These are phyloP conservation scores for Eupithecia dodoneata DNA, from an alignment of 2,888 invertebrate species.

Conservation along the genomic window DNA sequence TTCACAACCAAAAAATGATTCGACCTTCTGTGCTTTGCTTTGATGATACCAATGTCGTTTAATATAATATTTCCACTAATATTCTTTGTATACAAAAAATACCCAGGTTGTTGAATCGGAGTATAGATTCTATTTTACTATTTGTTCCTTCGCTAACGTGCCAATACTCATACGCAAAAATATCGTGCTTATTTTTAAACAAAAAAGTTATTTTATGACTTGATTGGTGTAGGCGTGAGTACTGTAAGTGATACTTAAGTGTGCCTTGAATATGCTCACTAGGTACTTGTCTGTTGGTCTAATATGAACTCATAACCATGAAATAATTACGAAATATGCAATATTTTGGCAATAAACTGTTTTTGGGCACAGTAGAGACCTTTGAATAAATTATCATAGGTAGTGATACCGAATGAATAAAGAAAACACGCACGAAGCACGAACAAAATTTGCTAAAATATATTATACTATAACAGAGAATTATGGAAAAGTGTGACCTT, in stretches of 20 bases:
- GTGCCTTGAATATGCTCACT: constrained; percentile 3
- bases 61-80: too few relatives aligned
- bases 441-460: constrained; percentile 1
- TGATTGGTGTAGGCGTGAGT: neutral
- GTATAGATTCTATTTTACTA: neutral
- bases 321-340: constrained; percentile 1
- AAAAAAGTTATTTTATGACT: neutral
- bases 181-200: neutral
- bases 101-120: too few relatives aligned
- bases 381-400: neutral
- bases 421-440: neutral
- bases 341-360: neutral
- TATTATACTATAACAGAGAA: neutral
- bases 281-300: neutral
- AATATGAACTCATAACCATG: neutral
- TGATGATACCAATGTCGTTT: too few relatives aligned
- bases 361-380: neutral
- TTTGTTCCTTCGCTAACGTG: neutral
- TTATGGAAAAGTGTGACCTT: constrained; percentile 7
- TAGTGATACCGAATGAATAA: neutral
- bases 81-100: too few relatives aligned
- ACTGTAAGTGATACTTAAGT: constrained; percentile 5
- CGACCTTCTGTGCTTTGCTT: too few relatives aligned
- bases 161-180: neutral
- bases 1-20: too few relatives aligned